Evolutionary conservation across 2,888 invertebrate species (phyloP).

Genomic region (Trissoscelio sp.): DNA sequence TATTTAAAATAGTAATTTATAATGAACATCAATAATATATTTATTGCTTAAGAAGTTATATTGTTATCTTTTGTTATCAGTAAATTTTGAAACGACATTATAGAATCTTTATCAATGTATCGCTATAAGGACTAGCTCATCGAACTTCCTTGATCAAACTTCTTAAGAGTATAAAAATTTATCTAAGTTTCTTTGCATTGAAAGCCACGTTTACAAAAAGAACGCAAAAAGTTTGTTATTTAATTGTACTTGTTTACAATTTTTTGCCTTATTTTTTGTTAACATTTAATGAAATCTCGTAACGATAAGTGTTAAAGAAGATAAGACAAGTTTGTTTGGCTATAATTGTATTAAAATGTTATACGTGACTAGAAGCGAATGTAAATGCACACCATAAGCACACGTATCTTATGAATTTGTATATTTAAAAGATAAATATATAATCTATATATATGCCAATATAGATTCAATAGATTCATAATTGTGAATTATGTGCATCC

Average conservation of each 20-base stretch:
- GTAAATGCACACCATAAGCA: too few relatives aligned
- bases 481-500: too few relatives aligned
- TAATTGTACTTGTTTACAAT: slow-evolving; percentile 17
- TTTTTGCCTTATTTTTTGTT: slow-evolving; percentile 2
- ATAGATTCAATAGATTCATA: too few relatives aligned
- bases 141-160: not conserved
- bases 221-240: not conserved
- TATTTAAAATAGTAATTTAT: too few relatives aligned
- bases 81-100: not conserved
- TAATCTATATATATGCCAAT: not conserved
- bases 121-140: not conserved
- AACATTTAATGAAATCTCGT: slow-evolving; percentile 22
- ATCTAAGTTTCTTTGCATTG: too few relatives aligned
- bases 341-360: slow-evolving; percentile 19
- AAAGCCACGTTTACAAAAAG: too few relatives aligned
- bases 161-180: not conserved
- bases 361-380: slow-evolving; percentile 2
- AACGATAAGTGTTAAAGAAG: slow-evolving; percentile 17
- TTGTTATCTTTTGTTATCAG: not conserved
- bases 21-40: too few relatives aligned
- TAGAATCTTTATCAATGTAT: not conserved
- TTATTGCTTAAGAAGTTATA: too few relatives aligned
- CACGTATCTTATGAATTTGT: too few relatives aligned
- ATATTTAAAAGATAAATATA: too few relatives aligned
- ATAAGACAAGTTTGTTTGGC: slow-evolving; percentile 31